Evolutionary conservation across 2,888 invertebrate species (phyloP).

Genomic region (Magallana nippona): DNA sequence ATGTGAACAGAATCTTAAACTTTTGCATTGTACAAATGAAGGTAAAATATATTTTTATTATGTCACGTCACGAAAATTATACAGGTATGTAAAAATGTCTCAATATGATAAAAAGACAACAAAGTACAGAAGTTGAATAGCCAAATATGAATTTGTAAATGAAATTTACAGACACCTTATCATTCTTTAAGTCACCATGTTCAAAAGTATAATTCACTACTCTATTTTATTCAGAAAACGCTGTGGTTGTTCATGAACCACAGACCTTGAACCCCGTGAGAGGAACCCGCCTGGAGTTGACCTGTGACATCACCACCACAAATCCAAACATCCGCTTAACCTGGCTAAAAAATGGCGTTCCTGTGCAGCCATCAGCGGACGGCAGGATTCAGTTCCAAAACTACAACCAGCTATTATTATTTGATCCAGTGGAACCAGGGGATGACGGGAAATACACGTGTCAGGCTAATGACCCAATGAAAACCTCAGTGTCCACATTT

Average conservation of each 20-base stretch:
- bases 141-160: no score
- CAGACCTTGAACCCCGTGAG: neutral
- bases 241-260: neutral
- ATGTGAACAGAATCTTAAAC: no score
- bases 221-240: neutral
- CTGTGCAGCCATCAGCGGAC: neutral
- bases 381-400: neutral
- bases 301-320: constrained; percentile 1
- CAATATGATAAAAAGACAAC: no score
- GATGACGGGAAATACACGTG: neutral
- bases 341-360: neutral
- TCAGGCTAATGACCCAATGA: neutral
- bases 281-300: constrained; percentile 16
- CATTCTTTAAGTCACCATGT: no score
- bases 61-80: no score
- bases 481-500: neutral
- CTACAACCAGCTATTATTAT: neutral
- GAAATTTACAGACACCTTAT: no score
- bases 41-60: no score
- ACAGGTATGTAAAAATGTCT: no score
- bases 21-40: no score
- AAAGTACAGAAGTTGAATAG: no score
- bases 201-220: no score
- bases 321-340: neutral
- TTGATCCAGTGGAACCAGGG: neutral